A percentile compares a stretch with the other conserved stretches of the same genome.
Evolutionary conservation across 2,797 vertebrate species (phyloP).

Genomic region (Melanotaenia nigrans): DNA sequence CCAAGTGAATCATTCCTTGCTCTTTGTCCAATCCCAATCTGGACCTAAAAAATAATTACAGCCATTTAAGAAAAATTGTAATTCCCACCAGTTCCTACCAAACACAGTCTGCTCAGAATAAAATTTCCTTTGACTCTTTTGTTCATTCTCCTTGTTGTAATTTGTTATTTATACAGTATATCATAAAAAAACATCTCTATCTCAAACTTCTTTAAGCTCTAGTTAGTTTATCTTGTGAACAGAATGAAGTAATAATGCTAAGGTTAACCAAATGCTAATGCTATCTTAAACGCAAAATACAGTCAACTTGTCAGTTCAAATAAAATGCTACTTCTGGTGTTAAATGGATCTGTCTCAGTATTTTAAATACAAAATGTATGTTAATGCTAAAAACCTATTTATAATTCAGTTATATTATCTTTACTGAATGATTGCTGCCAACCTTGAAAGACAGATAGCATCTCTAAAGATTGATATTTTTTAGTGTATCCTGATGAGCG

Average conservation of each 20-base stretch:
- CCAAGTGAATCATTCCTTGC: slow-evolving; percentile 91
- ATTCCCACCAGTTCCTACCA: not conserved
- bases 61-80: slow-evolving; percentile 6
- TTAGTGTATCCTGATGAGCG: too few species aligned
- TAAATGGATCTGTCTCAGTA: not conserved
- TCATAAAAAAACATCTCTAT: too few species aligned
- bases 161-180: too few species aligned
- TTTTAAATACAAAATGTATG: not conserved
- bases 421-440: not conserved
- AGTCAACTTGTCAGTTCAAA: not conserved
- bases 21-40: slow-evolving; percentile 90
- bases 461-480: not conserved
- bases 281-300: not conserved
- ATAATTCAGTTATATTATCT: not conserved
- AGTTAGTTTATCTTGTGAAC: not conserved
- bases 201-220: not conserved
- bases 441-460: not conserved
- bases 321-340: not conserved
- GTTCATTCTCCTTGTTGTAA: not conserved
- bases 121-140: not conserved
- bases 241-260: not conserved
- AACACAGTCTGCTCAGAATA: not conserved
- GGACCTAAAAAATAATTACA: slow-evolving; percentile 84
- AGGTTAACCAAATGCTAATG: too few species aligned
- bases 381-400: not conserved